Evolutionary conservation across 35 echinoderm and acorn worm genomes (phyloP).

Genomic region (Eucidaris tribuloides): DNA sequence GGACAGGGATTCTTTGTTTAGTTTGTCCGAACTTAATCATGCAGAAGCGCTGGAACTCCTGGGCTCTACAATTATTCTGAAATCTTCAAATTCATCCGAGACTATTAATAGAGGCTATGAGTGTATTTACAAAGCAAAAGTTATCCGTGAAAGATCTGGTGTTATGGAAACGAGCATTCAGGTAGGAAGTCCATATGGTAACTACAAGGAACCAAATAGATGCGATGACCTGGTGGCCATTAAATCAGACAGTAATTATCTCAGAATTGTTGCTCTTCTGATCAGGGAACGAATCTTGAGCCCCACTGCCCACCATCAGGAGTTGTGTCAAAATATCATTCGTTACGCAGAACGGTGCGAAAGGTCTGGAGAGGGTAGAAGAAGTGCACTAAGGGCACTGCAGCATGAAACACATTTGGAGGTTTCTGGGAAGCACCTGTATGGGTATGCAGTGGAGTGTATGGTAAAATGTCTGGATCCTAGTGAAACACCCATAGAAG

Average conservation of each 20-base stretch:
- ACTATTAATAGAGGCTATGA: neutral
- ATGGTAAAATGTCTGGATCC: neutral
- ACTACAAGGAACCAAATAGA: neutral
- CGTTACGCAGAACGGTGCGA: neutral
- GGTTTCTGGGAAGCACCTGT: neutral
- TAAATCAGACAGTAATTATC: neutral
- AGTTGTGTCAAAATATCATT: neutral
- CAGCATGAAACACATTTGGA: slow-evolving; percentile 2
- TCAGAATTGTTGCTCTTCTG: neutral
- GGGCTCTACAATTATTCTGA: slow-evolving; percentile 15
- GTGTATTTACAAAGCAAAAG: neutral
- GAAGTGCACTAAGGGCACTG: neutral
- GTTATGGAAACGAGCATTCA: neutral
- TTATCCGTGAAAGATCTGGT: neutral
- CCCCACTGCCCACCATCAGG: neutral
- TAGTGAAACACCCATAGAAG: neutral
- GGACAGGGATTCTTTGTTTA: neutral
- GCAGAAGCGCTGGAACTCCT: slow-evolving; percentile 2
- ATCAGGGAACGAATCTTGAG: neutral
- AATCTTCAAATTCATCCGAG: neutral
- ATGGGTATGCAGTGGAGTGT: slow-evolving; percentile 5
- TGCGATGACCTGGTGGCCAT: neutral
- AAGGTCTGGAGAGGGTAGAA: neutral
- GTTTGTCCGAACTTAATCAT: neutral
- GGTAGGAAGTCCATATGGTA: slow-evolving; percentile 1